Percentiles rank a stretch among this genome's conserved stretches.
phyloP scores from a whole-genome alignment of 2,797 vertebrate species.

The Acrocephalus scirpaceus region DNA sequence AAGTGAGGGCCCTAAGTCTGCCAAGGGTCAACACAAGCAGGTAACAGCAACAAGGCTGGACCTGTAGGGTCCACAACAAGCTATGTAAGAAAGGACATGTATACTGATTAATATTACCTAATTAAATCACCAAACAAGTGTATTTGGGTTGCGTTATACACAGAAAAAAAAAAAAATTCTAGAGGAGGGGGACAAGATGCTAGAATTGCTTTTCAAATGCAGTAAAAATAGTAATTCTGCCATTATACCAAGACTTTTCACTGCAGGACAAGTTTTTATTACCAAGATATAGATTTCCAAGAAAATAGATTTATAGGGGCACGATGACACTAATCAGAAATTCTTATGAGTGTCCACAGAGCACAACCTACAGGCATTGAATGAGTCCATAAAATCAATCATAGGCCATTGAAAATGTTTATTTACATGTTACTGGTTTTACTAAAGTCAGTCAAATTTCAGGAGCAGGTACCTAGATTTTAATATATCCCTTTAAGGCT shows the following conservation, averaged over 20 bases:
- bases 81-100: not conserved
- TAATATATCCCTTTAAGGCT: not conserved
- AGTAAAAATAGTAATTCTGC: not conserved
- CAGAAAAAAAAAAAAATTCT: not conserved
- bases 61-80: not conserved
- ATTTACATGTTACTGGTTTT: not conserved
- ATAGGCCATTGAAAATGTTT: not conserved
- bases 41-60: not conserved
- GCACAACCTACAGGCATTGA: not conserved
- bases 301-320: conserved; percentile 4
- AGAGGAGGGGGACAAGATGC: not conserved
- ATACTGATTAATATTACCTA: not conserved
- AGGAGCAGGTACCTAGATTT: not conserved
- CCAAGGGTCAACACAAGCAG: not conserved
- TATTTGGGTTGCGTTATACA: not conserved
- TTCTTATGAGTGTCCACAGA: not conserved
- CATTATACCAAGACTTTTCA: conserved; percentile 6
- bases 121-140: not conserved
- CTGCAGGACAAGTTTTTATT: conserved; percentile 9
- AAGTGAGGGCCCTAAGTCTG: not conserved
- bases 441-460: not conserved
- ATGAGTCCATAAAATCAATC: not conserved
- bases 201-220: not conserved
- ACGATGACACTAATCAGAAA: not conserved
- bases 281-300: not conserved